Evolutionary conservation across 2,113 vertebrate genomes (phyloP).

Genomic region (Sorex fumeus): DNA sequence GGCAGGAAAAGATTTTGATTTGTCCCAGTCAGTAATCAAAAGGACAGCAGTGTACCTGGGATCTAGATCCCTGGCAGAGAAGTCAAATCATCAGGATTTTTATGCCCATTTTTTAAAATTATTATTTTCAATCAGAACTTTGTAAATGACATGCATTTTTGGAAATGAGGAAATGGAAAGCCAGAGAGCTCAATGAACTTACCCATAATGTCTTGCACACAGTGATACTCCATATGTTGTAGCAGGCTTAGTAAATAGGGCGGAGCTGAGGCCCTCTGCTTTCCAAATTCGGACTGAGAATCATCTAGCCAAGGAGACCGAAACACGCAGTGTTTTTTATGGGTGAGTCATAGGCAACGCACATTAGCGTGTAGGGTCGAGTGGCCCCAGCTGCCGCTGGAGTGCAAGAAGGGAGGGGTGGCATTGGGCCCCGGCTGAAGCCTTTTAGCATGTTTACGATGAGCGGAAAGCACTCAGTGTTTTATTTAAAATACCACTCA

Average conservation of each 20-base stretch:
- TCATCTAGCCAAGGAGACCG: slow-evolving; percentile 79
- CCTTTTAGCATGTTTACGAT: slow-evolving; percentile 86
- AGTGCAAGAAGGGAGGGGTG: slow-evolving; percentile 77
- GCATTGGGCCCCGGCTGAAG: slow-evolving; percentile 74
- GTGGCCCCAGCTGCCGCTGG: slow-evolving; percentile 81
- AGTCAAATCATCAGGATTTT: slow-evolving; percentile 41
- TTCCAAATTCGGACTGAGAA: slow-evolving; percentile 75
- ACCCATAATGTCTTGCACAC: slow-evolving; percentile 78
- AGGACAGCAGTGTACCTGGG: background rate
- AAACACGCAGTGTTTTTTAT: slow-evolving; percentile 73
- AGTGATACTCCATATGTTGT: slow-evolving; percentile 72
- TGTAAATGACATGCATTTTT: slow-evolving; percentile 21
- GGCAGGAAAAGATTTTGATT: slow-evolving; percentile 55
- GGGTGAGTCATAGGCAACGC: slow-evolving; percentile 80
- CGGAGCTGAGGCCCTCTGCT: slow-evolving; percentile 40
- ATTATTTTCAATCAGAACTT: too few relatives aligned
- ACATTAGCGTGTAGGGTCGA: slow-evolving; percentile 80
- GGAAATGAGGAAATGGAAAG: slow-evolving; percentile 67
- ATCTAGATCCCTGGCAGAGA: background rate
- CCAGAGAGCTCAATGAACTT: slow-evolving; percentile 73
- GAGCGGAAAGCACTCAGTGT: slow-evolving; percentile 83
- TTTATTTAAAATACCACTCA: slow-evolving; percentile 84
- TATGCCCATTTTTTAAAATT: too few relatives aligned
- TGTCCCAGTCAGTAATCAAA: slow-evolving; percentile 35
- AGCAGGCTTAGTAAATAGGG: slow-evolving; percentile 66